Base-by-base conservation (phyloP, 2,888 invertebrate genomes). In the Drosophila putrida region DNA sequence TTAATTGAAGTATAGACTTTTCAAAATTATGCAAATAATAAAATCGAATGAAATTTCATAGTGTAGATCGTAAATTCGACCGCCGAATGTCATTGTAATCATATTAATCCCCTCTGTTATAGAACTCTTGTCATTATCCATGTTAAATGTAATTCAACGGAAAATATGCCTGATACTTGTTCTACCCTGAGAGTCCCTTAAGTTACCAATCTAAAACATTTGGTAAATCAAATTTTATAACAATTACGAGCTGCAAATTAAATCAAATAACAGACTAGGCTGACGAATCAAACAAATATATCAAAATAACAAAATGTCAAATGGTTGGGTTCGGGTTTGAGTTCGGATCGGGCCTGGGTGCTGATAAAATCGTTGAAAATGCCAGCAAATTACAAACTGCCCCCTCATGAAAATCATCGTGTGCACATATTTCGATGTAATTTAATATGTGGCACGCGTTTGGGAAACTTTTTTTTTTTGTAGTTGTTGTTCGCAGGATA, bases 371-470 rank as follows among this genome's bases (percentile, higher is more conserved):
- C 88, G 55, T 59, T 73, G 67, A 67, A 88, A 85, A 85, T 85
- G 71, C 88, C 85, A 83, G 86, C 78, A 85, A 85, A 85, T 85
- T 85, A 85, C 81, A 80, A 83, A 71, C 80, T 78, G 78, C 62
- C 46, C 66, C 44, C 53, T 63, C 39, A 49, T 39, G 28, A 39
- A 33, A 60, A 20, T 41, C 39, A 44, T 83, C 79, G 54, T 80
- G 74, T 85, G 78, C 80, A 83, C 83, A 79, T 83, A 83, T 80
- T 84, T 88, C 80, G 78, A 75, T 90, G 90, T 90, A 90, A 90
- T 87, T 90, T 90, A 90, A 90, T 90, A 91, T 90, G 83, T 81
- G 88, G 79, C 91, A 91, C 90, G 88, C 91, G 90, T 90, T 80
- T 73, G 75, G 64, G 20, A 71, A 83, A 83, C 75, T 87, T 83